Base-by-base conservation (phyloP, 2,113 vertebrate genomes). In the Oriolus oriolus region DNA sequence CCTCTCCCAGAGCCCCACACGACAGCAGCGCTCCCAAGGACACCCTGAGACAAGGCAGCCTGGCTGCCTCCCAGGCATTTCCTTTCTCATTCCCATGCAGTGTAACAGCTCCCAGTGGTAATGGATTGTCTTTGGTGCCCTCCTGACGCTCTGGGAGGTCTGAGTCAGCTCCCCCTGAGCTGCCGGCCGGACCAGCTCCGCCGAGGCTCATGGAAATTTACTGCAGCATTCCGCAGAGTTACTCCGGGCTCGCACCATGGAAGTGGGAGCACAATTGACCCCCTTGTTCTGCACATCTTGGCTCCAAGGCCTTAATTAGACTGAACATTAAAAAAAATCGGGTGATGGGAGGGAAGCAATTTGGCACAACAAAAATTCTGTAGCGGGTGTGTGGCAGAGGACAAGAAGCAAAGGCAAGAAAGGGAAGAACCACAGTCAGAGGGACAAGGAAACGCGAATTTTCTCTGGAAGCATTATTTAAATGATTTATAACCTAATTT, bases 261-360 rank as follows among this genome's bases (percentile, higher is more conserved):
- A 27, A 80, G 76, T 33, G 68, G 94, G 86, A 95, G 86, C 93
- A 93, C 85, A 93, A 92, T 26, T 84, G 84, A 64, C 69, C 76
- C 89, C 74, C 95, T 86, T 94, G 89, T 90, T 93, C 89, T 69
- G 80, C 68, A 81, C 4, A 16, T 64, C 71, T 81, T 78, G 44
- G 80, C 94, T 93, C 89, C 15, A 2, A 74, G 76, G 91, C 39
- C 84, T 26, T 77, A 52, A 93, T 94, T 75, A 49, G 37, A 68
- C 75, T 22, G 54, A 80, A 14, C 52, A 22, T 65, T 30, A 15
- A 33, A 80, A 70, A 89, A 91, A 19, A 41, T 2, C 0, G 5
- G 65, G 71, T 20, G 50, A 69, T 0, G 1, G 80, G 45, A 61
- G 30, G 30, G 85, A 77, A 86, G 71, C 44, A 57, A 20, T 50